These are phyloP conservation scores for Catagonus wagneri DNA, from an alignment of 2,113 vertebrate genomes.

Conservation along the genomic window DNA sequence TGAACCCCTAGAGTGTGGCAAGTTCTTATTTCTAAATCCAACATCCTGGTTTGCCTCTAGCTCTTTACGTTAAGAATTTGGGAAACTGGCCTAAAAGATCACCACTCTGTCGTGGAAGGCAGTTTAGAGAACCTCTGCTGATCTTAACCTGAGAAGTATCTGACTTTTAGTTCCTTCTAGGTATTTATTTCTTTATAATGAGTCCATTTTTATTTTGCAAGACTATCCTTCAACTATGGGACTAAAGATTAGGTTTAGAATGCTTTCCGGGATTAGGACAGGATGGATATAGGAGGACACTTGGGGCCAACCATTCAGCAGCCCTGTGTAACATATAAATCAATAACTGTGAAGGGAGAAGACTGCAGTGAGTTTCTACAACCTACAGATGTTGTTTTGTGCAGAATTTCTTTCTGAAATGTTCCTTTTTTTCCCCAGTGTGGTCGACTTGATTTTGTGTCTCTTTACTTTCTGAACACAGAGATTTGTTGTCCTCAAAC, in stretches of 20 bases:
- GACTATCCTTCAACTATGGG: neutral
- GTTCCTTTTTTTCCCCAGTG: neutral
- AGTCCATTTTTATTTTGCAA: neutral
- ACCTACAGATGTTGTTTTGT: neutral
- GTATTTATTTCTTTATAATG: neutral
- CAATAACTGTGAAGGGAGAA: neutral
- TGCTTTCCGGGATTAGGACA: neutral
- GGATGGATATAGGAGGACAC: neutral
- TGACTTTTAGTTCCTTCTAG: neutral
- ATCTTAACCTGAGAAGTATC: neutral
- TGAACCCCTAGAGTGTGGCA: neutral
- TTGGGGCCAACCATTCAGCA: neutral
- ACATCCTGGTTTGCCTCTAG: neutral
- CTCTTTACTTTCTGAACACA: neutral
- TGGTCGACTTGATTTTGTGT: neutral
- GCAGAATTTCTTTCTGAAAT: neutral
- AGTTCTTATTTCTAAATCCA: constrained; percentile 29
- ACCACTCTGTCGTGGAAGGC: neutral
- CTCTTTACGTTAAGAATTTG: neutral
- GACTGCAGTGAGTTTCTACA: neutral
- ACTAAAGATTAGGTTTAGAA: neutral
- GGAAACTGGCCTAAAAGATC: neutral
- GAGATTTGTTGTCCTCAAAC: neutral
- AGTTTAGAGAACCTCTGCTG: neutral
- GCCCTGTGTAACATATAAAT: neutral